Evolutionary conservation across 2,113 vertebrate genomes (phyloP).

Genomic region (Tragelaphus strepsiceros): DNA sequence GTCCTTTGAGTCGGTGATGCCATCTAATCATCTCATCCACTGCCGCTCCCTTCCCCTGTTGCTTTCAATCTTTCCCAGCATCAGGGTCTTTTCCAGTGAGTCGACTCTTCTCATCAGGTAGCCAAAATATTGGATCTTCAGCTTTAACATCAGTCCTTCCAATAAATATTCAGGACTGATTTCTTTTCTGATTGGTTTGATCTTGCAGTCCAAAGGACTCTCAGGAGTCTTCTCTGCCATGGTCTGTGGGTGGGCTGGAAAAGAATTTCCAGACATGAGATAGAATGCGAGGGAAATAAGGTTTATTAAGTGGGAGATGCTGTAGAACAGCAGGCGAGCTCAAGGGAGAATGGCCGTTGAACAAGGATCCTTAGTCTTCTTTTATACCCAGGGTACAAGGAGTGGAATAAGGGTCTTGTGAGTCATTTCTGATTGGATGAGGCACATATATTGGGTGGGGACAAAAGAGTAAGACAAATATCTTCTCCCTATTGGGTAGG

Average conservation of each 20-base stretch:
- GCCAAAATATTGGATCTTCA: neutral
- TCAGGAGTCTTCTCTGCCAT: neutral
- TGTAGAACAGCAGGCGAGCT: neutral
- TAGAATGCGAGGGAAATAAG: neutral
- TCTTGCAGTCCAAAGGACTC: neutral
- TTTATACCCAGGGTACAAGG: neutral
- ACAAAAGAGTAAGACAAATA: neutral
- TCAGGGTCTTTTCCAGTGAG: neutral
- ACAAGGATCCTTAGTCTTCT: neutral
- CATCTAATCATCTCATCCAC: neutral
- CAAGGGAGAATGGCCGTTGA: neutral
- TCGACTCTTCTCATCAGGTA: neutral
- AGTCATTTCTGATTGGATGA: neutral
- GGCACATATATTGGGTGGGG: neutral
- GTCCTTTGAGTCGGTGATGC: neutral
- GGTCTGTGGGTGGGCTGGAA: accelerated
- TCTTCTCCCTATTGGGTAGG: neutral
- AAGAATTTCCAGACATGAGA: neutral
- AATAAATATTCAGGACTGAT: neutral
- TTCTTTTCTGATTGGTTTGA: neutral
- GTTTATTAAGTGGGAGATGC: neutral
- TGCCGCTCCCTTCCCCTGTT: neutral
- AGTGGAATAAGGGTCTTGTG: neutral
- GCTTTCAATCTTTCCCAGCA: neutral
- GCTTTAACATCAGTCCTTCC: neutral